phyloP scores from a whole-genome alignment of 2,888 invertebrate genomes.

The Cosmorhoe ocellata region DNA sequence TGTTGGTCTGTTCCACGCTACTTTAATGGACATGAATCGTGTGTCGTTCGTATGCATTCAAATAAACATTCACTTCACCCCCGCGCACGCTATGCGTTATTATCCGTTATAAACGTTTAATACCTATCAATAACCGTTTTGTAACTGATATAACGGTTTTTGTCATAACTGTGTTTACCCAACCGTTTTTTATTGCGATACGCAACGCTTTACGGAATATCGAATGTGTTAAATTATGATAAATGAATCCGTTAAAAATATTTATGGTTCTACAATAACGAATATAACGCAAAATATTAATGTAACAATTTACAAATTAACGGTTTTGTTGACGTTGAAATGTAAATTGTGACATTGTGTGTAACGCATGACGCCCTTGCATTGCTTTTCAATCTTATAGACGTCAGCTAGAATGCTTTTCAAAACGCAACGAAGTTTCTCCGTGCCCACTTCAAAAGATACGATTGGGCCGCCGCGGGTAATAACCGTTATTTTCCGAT shows the following conservation, averaged over 20 bases:
- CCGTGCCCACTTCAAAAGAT: constrained; percentile 95
- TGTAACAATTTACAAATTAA: constrained; percentile 24
- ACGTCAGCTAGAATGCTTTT: constrained; percentile 89
- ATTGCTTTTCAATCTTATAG: constrained; percentile 55
- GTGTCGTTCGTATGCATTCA: constrained; percentile 69
- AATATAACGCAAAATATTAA: constrained; percentile 22
- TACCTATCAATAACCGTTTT: not conserved
- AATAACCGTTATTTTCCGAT: constrained; percentile 26
- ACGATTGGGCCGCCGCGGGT: constrained; percentile 78
- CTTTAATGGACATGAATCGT: constrained; percentile 60
- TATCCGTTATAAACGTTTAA: constrained; percentile 19
- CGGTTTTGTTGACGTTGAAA: constrained; percentile 21
- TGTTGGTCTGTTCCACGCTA: constrained; percentile 58
- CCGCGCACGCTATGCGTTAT: constrained; percentile 47
- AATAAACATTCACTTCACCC: constrained; percentile 45
- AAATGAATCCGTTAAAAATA: no score
- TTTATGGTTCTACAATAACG: constrained; percentile 17
- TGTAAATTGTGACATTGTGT: constrained; percentile 22
- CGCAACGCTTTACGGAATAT: no score
- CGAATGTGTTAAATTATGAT: no score
- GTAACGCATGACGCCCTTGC: constrained; percentile 45
- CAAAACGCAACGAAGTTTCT: constrained; percentile 96
- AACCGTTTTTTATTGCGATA: no score
- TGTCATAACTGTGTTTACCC: not conserved
- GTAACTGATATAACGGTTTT: no score